Conservation (phyloP, 2,888 invertebrate genomes). For the Mesorhabditis spiculigera region DNA sequence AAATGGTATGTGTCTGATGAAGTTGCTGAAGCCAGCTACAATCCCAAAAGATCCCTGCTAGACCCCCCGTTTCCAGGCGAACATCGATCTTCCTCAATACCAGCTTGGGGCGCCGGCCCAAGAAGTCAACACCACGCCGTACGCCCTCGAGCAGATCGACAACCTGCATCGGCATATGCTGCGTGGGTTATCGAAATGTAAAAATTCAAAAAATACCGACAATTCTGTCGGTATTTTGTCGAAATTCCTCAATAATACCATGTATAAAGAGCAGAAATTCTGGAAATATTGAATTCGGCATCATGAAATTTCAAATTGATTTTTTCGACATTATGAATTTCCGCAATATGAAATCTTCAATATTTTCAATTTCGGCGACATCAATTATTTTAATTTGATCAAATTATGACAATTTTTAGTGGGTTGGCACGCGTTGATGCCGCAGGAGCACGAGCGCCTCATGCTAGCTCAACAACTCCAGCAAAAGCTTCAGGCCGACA, state of each 20-base stretch:
- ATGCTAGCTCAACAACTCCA: conserved; percentile 21
- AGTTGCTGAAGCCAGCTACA: background rate
- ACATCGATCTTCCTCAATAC: conserved; percentile 6
- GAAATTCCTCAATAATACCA: no score
- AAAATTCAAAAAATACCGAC: no score
- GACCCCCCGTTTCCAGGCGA: background rate
- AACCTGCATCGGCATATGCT: conserved; percentile 20
- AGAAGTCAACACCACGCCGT: conserved; percentile 20
- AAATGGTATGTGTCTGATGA: background rate
- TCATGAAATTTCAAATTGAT: no score
- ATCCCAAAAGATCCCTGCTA: no score
- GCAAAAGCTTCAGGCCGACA: conserved; percentile 25
- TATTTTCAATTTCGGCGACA: background rate
- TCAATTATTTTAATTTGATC: background rate
- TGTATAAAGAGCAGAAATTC: no score
- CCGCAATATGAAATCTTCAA: background rate
- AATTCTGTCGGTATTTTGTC: no score
- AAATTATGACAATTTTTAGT: conserved; percentile 22
- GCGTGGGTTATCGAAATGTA: conserved; percentile 14
- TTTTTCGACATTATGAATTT: no score
- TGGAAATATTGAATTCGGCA: no score
- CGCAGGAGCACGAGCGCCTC: conserved; percentile 27
- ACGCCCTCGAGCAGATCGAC: conserved; percentile 20
- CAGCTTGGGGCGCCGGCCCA: conserved; percentile 8
- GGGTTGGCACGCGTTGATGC: conserved; percentile 38